A percentile compares a stretch with the other conserved stretches of the same genome.
Evolutionary conservation across 2,113 vertebrate genomes (phyloP).

Genomic region (Saguinus imperator): DNA sequence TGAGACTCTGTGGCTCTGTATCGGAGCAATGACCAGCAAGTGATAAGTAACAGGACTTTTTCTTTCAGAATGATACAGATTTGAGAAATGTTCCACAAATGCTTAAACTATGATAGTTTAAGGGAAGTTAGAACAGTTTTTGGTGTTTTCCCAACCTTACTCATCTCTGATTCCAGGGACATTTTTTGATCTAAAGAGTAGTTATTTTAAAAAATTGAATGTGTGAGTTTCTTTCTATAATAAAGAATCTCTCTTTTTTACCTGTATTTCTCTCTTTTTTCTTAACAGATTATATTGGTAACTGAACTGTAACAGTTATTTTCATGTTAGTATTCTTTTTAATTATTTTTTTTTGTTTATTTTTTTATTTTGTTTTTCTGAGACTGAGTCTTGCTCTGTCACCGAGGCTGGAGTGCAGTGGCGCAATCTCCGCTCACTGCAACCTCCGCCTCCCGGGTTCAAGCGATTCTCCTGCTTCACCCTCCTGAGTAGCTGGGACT

Average conservation of each 20-base stretch:
- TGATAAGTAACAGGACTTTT: slow-evolving; percentile 17
- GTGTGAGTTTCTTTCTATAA: slow-evolving; percentile 34
- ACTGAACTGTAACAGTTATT: slow-evolving; percentile 6
- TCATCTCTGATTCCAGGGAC: slow-evolving; percentile 15
- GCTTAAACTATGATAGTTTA: background rate
- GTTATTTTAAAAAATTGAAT: slow-evolving; percentile 44
- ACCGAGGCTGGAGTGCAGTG: too few species aligned
- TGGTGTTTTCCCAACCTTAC: background rate
- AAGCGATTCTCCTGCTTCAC: too few species aligned
- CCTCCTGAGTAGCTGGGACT: too few species aligned
- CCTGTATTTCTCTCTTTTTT: background rate
- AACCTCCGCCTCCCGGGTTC: too few species aligned
- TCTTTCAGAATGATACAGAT: background rate
- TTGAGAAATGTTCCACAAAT: slow-evolving; percentile 39
- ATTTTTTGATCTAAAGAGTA: background rate
- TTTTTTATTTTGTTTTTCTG: too few species aligned
- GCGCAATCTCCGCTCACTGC: too few species aligned
- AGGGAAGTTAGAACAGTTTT: slow-evolving; percentile 11
- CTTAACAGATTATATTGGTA: background rate
- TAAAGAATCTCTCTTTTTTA: slow-evolving; percentile 43
- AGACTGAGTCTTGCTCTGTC: too few species aligned
- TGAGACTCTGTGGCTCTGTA: too few species aligned
- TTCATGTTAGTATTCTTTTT: background rate
- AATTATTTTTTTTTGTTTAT: background rate
- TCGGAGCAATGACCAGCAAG: background rate